Percentiles rank a stretch among this genome's conserved stretches.
These are phyloP conservation scores for Dryocosmus kuriphilus DNA, from an alignment of 2,888 invertebrate genomes.

Conservation along the genomic window DNA sequence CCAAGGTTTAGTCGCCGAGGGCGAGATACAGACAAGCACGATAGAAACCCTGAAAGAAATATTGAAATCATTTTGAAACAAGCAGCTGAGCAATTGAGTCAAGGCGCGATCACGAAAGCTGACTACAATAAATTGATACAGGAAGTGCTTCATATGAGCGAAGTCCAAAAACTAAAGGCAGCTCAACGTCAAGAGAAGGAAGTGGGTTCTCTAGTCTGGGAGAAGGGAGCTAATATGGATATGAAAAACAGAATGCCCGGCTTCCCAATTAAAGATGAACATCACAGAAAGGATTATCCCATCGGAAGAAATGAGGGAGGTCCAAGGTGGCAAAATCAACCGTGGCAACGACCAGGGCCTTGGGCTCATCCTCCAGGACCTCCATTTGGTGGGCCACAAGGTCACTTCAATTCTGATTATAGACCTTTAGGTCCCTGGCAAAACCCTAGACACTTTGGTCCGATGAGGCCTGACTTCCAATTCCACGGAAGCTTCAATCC, in stretches of 20 bases:
- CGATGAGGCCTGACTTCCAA: constrained; percentile 74
- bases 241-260: constrained; percentile 60
- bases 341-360: constrained; percentile 67
- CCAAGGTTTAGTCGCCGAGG: constrained; percentile 63
- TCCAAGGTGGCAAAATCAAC: constrained; percentile 70
- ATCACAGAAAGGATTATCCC: constrained; percentile 65
- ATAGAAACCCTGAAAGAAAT: constrained; percentile 80
- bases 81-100: constrained; percentile 88
- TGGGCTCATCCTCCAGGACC: constrained; percentile 75
- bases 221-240: constrained; percentile 65
- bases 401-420: constrained; percentile 66
- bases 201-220: constrained; percentile 76
- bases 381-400: constrained; percentile 63
- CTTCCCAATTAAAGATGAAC: constrained; percentile 50
- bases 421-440: constrained; percentile 74
- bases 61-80: constrained; percentile 89
- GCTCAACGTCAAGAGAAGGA: constrained; percentile 86
- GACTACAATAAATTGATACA: constrained; percentile 88
- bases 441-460: constrained; percentile 72
- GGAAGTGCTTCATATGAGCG: constrained; percentile 88
- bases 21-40: constrained; percentile 80
- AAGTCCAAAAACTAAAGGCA: constrained; percentile 86
- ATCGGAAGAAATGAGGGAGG: constrained; percentile 69
- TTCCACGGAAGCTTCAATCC: constrained; percentile 71
- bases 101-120: constrained; percentile 86